Percentiles rank a stretch among this genome's conserved stretches.
Conservation (phyloP, 1,140 invertebrate species). For the Whitmania pigra region DNA sequence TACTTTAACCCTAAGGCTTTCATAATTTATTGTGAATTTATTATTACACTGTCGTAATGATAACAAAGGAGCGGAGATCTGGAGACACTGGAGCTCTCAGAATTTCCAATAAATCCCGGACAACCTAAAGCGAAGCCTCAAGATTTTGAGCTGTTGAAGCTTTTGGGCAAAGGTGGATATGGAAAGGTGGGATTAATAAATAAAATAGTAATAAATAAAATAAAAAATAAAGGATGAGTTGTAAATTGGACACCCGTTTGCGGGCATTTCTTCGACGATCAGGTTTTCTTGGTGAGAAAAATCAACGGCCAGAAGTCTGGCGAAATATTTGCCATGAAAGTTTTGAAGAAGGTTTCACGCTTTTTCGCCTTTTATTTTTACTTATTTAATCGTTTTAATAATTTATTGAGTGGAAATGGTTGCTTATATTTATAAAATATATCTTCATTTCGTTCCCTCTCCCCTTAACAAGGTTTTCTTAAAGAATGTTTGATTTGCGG, state of each 20-base stretch:
- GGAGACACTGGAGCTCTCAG: slow-evolving; percentile 9
- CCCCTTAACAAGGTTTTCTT: neutral
- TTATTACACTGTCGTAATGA: neutral
- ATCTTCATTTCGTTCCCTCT: neutral
- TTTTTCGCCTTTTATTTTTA: slow-evolving; percentile 92
- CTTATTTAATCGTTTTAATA: slow-evolving; percentile 51
- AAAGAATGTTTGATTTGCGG: neutral
- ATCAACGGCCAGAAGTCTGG: slow-evolving; percentile 80
- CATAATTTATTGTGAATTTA: neutral
- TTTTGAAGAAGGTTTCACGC: slow-evolving; percentile 72
- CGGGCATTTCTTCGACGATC: no score
- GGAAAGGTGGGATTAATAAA: slow-evolving; percentile 57
- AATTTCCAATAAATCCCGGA: slow-evolving; percentile 2
- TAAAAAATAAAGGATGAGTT: no score
- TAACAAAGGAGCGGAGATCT: slow-evolving; percentile 51
- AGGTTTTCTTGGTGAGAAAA: slow-evolving; percentile 54
- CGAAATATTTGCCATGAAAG: slow-evolving; percentile 98
- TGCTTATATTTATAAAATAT: neutral
- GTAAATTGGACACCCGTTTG: neutral
- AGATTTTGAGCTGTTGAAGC: slow-evolving; percentile 58
- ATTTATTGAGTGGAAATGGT: neutral
- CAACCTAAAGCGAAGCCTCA: slow-evolving; percentile 33
- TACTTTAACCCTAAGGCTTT: neutral
- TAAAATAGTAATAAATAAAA: no score
- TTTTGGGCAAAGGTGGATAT: slow-evolving; percentile 97